phyloP scores from a whole-genome alignment of 2,888 invertebrate genomes.

The Watsonalla cultraria region DNA sequence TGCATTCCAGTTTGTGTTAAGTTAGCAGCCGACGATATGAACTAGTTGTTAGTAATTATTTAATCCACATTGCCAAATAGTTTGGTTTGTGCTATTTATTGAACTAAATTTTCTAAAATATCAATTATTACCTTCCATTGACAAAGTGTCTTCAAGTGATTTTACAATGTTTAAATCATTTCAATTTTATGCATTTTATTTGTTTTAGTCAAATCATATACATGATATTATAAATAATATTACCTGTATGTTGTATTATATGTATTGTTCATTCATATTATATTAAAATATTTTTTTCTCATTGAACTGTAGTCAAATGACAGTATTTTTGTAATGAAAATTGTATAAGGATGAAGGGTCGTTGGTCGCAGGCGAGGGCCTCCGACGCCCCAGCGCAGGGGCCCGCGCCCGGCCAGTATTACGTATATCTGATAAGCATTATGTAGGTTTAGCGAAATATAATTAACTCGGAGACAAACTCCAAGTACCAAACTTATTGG shows the following conservation, averaged over 20 bases:
- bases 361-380: slow-evolving; percentile 43
- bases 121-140: slow-evolving; percentile 73
- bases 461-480: slow-evolving; percentile 69
- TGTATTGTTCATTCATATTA: slow-evolving; percentile 71
- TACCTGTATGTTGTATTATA: slow-evolving; percentile 62
- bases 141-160: slow-evolving; percentile 68
- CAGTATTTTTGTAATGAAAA: slow-evolving; percentile 79
- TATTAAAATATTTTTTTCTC: slow-evolving; percentile 69
- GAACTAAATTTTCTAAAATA: slow-evolving; percentile 58
- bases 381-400: slow-evolving; percentile 10
- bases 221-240: slow-evolving; percentile 69
- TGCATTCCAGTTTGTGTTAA: slow-evolving; percentile 77
- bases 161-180: slow-evolving; percentile 73
- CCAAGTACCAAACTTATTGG: slow-evolving; percentile 77
- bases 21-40: slow-evolving; percentile 60
- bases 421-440: slow-evolving; percentile 78
- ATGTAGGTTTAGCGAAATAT: slow-evolving; percentile 79
- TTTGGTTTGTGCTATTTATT: slow-evolving; percentile 77
- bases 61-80: slow-evolving; percentile 74
- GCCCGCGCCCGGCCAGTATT: slow-evolving; percentile 47
- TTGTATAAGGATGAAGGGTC: slow-evolving; percentile 74
- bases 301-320: slow-evolving; percentile 79
- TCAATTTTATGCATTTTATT: slow-evolving; percentile 78
- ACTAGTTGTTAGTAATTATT: slow-evolving; percentile 69
- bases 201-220: slow-evolving; percentile 76